Evolutionary conservation across 2,113 vertebrate species (phyloP).

Genomic region (Varanus komodoensis): DNA sequence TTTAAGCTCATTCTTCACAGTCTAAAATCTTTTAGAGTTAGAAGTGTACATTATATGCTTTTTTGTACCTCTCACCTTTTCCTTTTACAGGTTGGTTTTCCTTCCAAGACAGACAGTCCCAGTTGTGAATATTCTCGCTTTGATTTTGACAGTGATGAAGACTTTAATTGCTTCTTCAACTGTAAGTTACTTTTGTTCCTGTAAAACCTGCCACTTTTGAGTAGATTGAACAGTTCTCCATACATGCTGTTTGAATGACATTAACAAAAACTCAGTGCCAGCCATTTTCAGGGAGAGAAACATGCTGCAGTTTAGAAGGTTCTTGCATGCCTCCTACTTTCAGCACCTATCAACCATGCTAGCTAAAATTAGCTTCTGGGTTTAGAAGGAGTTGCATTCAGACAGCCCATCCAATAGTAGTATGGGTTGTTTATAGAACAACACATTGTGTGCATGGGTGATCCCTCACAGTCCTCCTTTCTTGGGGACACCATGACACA

Average conservation of each 20-base stretch:
- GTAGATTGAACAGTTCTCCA: neutral
- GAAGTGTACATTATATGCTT: neutral
- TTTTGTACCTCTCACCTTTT: slow-evolving; percentile 7
- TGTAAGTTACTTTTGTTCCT: slow-evolving; percentile 79
- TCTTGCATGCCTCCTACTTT: neutral
- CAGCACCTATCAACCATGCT: neutral
- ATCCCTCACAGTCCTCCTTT: too few relatives aligned
- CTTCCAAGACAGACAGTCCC: slow-evolving; percentile 89
- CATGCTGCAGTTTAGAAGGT: neutral
- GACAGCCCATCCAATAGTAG: too few relatives aligned
- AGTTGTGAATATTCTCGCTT: slow-evolving; percentile 93
- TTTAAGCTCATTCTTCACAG: neutral
- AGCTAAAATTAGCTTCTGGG: neutral
- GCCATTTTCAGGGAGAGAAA: neutral
- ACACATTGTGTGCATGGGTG: too few relatives aligned
- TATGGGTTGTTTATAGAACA: too few relatives aligned
- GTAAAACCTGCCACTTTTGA: neutral
- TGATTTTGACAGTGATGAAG: slow-evolving; percentile 96
- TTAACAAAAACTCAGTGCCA: neutral
- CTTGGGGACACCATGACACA: too few relatives aligned
- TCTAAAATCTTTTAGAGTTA: neutral
- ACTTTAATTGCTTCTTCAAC: slow-evolving; percentile 93
- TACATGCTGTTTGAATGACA: neutral
- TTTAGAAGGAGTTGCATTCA: neutral
- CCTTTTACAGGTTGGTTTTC: slow-evolving; percentile 89